Base-by-base conservation (phyloP, 2,797 vertebrate genomes). In the Kryptolebias ocellatus region DNA sequence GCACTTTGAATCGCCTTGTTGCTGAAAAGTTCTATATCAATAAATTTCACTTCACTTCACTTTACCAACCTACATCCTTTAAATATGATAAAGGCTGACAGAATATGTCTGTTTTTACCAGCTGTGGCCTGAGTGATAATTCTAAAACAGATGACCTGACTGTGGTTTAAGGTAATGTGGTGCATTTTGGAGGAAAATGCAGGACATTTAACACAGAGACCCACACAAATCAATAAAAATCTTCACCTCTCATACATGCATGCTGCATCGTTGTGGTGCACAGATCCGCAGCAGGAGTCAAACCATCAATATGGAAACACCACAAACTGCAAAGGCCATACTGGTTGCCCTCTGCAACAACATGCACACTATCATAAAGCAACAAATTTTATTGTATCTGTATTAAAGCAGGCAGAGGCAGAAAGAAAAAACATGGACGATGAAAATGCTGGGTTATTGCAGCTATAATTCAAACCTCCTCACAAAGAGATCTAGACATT, bases 251-350 rank as follows among this genome's bases (percentile, higher is more conserved):
- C 50, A 27, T 5, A 42, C 9, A 24, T 31, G 39, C 46, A 66
- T 37, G 6, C 47, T 28, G 28, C 16, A 42, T 10, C 78, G 10
- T 39, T 12, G 59, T 53, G 44, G 37, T 18, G 49, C 63, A 39
- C 54, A 59, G 70, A 51, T 39, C 68, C 42, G 64, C 12, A 17
- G 74, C 72, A 66, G 67, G 57, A 74, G 75, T 76, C 78, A 84
- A 65, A 75, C 50, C 56, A 56, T 71, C 73, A 86, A 76, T 71
- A 81, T 78, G 63, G 74, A 78, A n/a, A 60, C 45, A 39, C 42
- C 31, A 10, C 14, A 80, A 79, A 70, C 73, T 72, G 72, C 72
- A 81, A 70, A 75, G 68, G 53, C 8, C 54, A 61, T 47, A 10
- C 42, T 50, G 37, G 60, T 31, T 3, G n/a, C 24, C 8, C 18